These are phyloP conservation scores for Apamea sordens DNA, from an alignment of 2,888 invertebrate species.

Conservation along the genomic window DNA sequence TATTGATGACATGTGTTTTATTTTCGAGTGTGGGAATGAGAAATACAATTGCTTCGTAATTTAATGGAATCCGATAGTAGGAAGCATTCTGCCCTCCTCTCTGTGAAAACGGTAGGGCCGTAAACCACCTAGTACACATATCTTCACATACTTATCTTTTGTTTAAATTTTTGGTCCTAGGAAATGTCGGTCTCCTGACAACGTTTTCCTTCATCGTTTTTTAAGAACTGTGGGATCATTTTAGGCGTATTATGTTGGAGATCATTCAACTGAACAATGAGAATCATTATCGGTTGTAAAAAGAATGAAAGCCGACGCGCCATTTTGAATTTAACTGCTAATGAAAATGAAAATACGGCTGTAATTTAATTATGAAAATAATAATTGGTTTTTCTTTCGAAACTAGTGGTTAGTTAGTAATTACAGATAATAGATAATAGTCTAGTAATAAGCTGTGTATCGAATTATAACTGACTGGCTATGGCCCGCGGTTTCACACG, in stretches of 20 bases:
- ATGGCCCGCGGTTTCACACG: not conserved
- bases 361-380: not conserved
- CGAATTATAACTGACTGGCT: not conserved
- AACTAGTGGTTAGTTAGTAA: conserved; percentile 2
- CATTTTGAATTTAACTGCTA: conserved; percentile 9
- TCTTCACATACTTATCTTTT: no score
- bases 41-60: not conserved
- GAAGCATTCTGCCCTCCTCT: not conserved
- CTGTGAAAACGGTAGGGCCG: not conserved
- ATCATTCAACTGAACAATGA: not conserved
- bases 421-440: conserved; percentile 7
- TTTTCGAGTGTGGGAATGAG: conserved; percentile 15
- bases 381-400: conserved; percentile 22
- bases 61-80: not conserved
- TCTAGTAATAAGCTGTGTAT: not conserved
- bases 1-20: conserved; percentile 41
- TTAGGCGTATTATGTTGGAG: not conserved
- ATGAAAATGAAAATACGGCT: not conserved
- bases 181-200: no score
- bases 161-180: not conserved
- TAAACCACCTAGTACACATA: not conserved
- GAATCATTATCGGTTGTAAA: not conserved
- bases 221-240: not conserved
- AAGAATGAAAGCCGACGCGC: not conserved
- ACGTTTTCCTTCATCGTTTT: not conserved